These are phyloP conservation scores for Varecia variegata DNA, from an alignment of 2,797 vertebrate genomes.

Conservation along the genomic window DNA sequence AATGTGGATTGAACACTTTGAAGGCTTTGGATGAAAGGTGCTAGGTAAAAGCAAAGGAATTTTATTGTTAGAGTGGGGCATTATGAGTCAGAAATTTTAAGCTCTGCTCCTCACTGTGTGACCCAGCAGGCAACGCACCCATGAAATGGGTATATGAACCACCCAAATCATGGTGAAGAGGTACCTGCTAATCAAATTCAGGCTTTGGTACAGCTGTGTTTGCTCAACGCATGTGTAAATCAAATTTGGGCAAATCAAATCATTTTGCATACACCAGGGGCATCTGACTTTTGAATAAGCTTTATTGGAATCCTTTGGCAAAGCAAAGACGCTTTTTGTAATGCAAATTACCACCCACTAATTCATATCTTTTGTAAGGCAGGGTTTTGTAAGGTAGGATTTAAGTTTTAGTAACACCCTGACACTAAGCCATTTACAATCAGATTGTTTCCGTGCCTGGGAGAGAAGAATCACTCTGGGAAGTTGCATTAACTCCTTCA, in stretches of 20 bases:
- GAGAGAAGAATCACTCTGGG: conserved; percentile 7
- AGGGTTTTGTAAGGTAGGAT: background rate
- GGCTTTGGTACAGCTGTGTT: conserved; percentile 17
- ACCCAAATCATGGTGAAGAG: background rate
- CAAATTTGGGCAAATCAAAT: conserved; percentile 10
- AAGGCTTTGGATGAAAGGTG: conserved; percentile 55
- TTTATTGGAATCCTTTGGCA: conserved; percentile 22
- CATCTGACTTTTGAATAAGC: conserved; percentile 42
- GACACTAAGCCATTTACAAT: background rate
- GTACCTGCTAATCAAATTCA: background rate
- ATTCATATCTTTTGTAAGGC: conserved; percentile 37
- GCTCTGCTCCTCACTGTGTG: background rate
- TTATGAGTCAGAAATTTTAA: conserved; percentile 38
- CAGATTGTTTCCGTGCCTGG: background rate
- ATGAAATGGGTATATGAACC: background rate
- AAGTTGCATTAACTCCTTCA: conserved; percentile 61
- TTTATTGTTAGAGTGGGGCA: conserved; percentile 28
- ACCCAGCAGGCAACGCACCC: background rate
- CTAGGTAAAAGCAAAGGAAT: conserved; percentile 49
- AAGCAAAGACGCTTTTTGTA: conserved; percentile 13
- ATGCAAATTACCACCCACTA: conserved; percentile 17
- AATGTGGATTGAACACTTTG: conserved; percentile 42
- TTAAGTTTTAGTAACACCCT: background rate
- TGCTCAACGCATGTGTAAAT: background rate
- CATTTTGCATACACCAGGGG: background rate